Percentiles rank a stretch among this genome's conserved stretches.
Evolutionary conservation across 2,113 vertebrate genomes (phyloP).

Genomic region (Eclectus roratus): DNA sequence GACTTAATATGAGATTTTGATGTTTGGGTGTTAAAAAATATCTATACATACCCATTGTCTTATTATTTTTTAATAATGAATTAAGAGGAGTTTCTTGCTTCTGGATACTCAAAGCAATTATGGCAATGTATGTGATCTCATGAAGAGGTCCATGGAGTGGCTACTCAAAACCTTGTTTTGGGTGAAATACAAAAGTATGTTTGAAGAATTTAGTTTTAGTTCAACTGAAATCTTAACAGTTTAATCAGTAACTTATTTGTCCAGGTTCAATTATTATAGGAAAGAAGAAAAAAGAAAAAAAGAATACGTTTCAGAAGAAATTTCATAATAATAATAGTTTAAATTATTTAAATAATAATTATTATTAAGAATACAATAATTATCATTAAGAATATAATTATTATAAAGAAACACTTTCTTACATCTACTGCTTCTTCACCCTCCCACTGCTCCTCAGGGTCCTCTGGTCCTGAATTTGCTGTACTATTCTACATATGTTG

Average conservation of each 20-base stretch:
- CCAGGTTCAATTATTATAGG: not conserved
- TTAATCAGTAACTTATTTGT: not conserved
- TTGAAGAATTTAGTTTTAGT: not conserved
- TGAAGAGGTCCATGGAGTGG: not conserved
- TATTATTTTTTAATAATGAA: not conserved
- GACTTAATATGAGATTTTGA: not conserved
- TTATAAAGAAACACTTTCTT: not conserved
- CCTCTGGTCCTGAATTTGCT: not conserved
- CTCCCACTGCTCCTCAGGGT: not conserved
- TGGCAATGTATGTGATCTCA: rapidly evolving
- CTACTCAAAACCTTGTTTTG: not conserved
- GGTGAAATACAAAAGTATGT: not conserved
- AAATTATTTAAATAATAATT: not conserved
- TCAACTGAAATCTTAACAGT: not conserved
- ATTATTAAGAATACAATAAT: no score
- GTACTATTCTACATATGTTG: not conserved
- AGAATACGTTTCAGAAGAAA: not conserved
- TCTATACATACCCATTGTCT: not conserved
- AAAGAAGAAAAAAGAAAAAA: not conserved
- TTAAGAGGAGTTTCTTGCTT: not conserved
- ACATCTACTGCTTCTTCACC: not conserved
- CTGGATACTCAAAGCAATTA: not conserved
- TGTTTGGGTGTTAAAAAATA: not conserved
- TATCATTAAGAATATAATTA: no score
- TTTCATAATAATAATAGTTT: not conserved